Base-by-base conservation (phyloP, 2,797 vertebrate species). In the Nasua narica region DNA sequence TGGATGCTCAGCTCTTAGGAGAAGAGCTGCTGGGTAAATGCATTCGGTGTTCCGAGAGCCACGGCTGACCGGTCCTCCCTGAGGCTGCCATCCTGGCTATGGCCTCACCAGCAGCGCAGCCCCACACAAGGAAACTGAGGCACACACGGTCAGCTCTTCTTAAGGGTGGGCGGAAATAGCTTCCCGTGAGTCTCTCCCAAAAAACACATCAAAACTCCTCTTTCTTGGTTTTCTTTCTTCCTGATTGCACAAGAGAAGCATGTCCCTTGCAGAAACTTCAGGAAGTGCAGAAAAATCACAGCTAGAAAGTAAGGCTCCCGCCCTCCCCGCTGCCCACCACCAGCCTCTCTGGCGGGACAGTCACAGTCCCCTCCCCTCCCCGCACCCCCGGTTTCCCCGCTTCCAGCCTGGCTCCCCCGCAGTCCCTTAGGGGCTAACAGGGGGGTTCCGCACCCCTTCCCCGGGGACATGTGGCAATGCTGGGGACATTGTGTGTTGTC, bases 181-280 rank as follows among this genome's bases (percentile, higher is more conserved):
- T 77, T 35, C 35, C 1, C 7, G 11, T 18, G 77, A 50, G 27
- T 27, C 25, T 16, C 58, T 78, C n/a, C 52, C 37, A 14, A 94
- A 72, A 46, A 70, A 6, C 29, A 77, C 21, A 46, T 5, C 18
- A 79, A 12, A 88, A 43, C 40, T 35, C 25, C 21, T 40, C 29
- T 60, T 27, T 67, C 60, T 83, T 52, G 25, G 19, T 62, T 70
- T 69, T 13, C 0, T 48, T 79, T 77, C 67, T 58, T 86, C 92
- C 50, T 2, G 27, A 76, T 18, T 32, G 60, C 70, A 76, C 83
- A 90, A 72, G 52, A 84, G 81, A 90, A 94, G 58, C n/a, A 14
- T 0, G 10, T 52, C 82, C 35, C 7, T 23, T 40, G 78, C 46
- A 79, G n/a, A 79, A 70, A 84, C 76, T 35, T 69, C 1, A 77